A percentile compares a stretch with the other conserved stretches of the same genome.
Conservation (phyloP, 2,113 vertebrate species). For the Channa maculata region DNA sequence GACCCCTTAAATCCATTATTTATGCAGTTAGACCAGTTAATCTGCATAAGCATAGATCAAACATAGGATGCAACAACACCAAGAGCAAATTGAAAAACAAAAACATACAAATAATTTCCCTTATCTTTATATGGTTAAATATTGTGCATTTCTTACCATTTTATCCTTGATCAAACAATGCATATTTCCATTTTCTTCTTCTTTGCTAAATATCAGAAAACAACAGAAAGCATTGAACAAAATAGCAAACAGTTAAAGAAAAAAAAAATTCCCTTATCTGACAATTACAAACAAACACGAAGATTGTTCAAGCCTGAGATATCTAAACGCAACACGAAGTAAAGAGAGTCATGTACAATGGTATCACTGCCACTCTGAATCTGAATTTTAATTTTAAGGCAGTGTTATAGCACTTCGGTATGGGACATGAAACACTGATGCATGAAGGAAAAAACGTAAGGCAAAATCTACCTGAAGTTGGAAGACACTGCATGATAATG, state of each 20-base stretch:
- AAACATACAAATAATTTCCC: slow-evolving; percentile 46
- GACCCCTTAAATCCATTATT: slow-evolving; percentile 40
- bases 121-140: slow-evolving; percentile 21
- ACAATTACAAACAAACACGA: slow-evolving; percentile 35
- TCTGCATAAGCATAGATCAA: slow-evolving; percentile 34
- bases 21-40: slow-evolving; percentile 2
- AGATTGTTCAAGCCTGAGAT: slow-evolving; percentile 66
- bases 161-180: neutral
- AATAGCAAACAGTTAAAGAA: slow-evolving; percentile 31
- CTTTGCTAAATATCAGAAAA: slow-evolving; percentile 22
- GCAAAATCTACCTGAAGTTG: slow-evolving; percentile 51
- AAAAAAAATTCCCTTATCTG: slow-evolving; percentile 35
- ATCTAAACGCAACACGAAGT: slow-evolving; percentile 65
- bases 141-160: slow-evolving; percentile 49
- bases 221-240: slow-evolving; percentile 21
- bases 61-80: slow-evolving; percentile 36
- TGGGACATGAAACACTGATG: slow-evolving; percentile 55
- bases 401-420: slow-evolving; percentile 76
- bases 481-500: slow-evolving; percentile 41
- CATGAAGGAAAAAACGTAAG: slow-evolving; percentile 55
- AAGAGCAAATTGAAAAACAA: slow-evolving; percentile 43
- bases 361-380: slow-evolving; percentile 38
- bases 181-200: slow-evolving; percentile 2
- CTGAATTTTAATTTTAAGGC: slow-evolving; percentile 13
- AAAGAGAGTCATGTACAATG: slow-evolving; percentile 41